phyloP scores from a whole-genome alignment of 2,888 invertebrate species.

The Protophormia terraenovae region DNA sequence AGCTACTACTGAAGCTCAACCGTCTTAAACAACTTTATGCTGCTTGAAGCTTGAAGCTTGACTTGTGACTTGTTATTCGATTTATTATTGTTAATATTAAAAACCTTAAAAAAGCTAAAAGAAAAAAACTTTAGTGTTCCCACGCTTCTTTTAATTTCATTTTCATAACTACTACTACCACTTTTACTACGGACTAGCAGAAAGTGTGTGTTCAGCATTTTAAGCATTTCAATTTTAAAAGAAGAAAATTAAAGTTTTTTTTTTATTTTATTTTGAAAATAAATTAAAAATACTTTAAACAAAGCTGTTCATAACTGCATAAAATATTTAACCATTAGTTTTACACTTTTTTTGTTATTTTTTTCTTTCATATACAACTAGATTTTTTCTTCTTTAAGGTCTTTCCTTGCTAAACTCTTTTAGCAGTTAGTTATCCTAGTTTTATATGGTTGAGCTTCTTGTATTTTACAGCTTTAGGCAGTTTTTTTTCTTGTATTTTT shows the following conservation, averaged over 20 bases:
- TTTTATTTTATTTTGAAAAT: slow-evolving; percentile 25
- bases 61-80: slow-evolving; percentile 64
- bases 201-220: slow-evolving; percentile 52
- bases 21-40: slow-evolving; percentile 53
- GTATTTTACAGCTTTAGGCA: slow-evolving; percentile 25
- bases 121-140: slow-evolving; percentile 50
- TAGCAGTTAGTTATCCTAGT: background rate
- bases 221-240: slow-evolving; percentile 25
- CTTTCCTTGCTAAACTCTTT: background rate
- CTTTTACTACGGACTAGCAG: background rate
- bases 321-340: slow-evolving; percentile 75
- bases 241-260: background rate
- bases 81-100: slow-evolving; percentile 61
- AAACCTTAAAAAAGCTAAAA: slow-evolving; percentile 2
- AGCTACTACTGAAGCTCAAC: slow-evolving; percentile 41
- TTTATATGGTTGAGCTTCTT: slow-evolving; percentile 16
- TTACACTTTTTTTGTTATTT: slow-evolving; percentile 72
- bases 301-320: background rate
- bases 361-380: background rate
- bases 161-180: slow-evolving; percentile 55
- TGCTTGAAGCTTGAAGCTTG: slow-evolving; percentile 61
- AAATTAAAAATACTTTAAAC: slow-evolving; percentile 44
- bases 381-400: background rate
- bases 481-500: background rate
- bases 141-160: slow-evolving; percentile 68